phyloP scores from a whole-genome alignment of 2,797 vertebrate genomes.

The Semotilus atromaculatus region DNA sequence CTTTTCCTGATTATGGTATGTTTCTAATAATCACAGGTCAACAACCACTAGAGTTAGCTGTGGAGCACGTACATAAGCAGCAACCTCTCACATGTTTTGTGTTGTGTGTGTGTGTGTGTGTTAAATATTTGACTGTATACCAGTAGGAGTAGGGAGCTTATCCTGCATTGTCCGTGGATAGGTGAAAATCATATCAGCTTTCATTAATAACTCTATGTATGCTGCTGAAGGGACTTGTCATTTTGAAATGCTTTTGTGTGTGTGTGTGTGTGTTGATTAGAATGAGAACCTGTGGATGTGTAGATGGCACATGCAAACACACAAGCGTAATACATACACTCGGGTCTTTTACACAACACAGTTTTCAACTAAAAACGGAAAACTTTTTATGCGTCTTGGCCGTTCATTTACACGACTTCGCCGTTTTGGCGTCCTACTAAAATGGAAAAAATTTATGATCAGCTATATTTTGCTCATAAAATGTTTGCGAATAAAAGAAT shows the following conservation, averaged over 20 bases:
- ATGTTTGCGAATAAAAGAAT: not conserved
- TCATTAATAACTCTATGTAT: slow-evolving; percentile 7
- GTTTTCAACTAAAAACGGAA: no score
- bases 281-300: not conserved
- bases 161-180: not conserved
- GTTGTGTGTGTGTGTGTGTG: not conserved
- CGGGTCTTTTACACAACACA: not conserved
- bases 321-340: not conserved
- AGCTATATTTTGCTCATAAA: no score
- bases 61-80: not conserved
- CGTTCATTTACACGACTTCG: not conserved
- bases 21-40: slow-evolving; percentile 22
- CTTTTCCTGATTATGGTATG: not conserved
- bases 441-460: no score
- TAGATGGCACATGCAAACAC: not conserved
- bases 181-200: slow-evolving; percentile 5
- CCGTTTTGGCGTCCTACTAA: not conserved
- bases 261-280: not conserved
- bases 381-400: no score
- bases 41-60: not conserved
- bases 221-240: slow-evolving; percentile 4
- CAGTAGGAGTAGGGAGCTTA: slow-evolving; percentile 20
- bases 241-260: slow-evolving; percentile 25
- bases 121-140: slow-evolving; percentile 1
- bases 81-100: not conserved